A percentile compares a stretch with the other conserved stretches of the same genome.
Evolutionary conservation across 1,140 invertebrate genomes (phyloP).

Genomic region (Callitettix versicolor): DNA sequence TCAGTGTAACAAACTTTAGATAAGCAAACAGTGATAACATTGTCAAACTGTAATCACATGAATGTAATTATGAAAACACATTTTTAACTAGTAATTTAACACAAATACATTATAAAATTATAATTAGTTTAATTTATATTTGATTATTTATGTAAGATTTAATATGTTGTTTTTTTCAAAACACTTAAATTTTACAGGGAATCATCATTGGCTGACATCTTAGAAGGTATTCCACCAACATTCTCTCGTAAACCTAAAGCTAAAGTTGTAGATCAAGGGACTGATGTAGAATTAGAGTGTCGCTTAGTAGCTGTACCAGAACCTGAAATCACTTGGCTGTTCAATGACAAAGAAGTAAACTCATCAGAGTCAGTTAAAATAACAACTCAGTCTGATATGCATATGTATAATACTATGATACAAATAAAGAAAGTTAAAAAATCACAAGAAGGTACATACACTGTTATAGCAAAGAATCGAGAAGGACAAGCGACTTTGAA

Average conservation of each 20-base stretch:
- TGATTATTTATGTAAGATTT: no score
- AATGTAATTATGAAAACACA: no score
- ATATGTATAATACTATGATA: conserved; percentile 75
- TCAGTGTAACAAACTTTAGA: no score
- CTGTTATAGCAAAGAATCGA: conserved; percentile 75
- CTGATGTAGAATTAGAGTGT: conserved; percentile 71
- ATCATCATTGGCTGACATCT: conserved; percentile 79
- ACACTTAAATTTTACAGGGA: conserved; percentile 45
- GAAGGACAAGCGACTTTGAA: conserved; percentile 79
- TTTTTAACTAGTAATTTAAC: no score
- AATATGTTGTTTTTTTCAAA: no score
- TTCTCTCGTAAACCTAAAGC: conserved; percentile 79
- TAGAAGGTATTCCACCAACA: conserved; percentile 87
- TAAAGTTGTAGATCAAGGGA: conserved; percentile 68
- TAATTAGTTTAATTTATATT: no score
- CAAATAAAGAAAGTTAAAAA: conserved; percentile 65
- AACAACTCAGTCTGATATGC: conserved; percentile 71
- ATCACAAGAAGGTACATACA: conserved; percentile 76
- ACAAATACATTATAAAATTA: no score
- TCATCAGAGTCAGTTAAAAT: conserved; percentile 56
- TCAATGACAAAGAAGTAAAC: conserved; percentile 60
- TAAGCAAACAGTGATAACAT: no score
- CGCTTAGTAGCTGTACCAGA: conserved; percentile 80
- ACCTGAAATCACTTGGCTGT: conserved; percentile 76
- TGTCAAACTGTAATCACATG: no score